Evolutionary conservation across 2,888 invertebrate species (phyloP).

Genomic region (Thymelicus lineola): DNA sequence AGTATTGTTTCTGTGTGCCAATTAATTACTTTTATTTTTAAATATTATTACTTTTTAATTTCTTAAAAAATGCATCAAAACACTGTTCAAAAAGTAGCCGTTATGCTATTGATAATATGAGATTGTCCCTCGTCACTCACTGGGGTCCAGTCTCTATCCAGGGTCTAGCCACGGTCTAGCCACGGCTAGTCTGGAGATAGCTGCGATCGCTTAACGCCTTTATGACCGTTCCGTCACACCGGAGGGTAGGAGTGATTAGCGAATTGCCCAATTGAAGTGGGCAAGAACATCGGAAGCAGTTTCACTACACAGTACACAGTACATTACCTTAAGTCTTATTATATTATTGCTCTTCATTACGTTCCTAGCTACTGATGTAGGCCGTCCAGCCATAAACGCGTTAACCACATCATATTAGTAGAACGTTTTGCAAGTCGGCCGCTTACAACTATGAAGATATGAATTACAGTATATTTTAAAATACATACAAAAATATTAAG

Average conservation of each 20-base stretch:
- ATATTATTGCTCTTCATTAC: slow-evolving; percentile 34
- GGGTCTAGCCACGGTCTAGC: not conserved
- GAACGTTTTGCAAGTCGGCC: slow-evolving; percentile 75
- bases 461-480: slow-evolving; percentile 82
- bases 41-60: slow-evolving; percentile 61
- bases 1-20: slow-evolving; percentile 84
- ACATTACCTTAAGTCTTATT: slow-evolving; percentile 32
- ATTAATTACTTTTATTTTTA: slow-evolving; percentile 74
- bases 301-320: slow-evolving; percentile 35
- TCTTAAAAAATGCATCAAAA: slow-evolving; percentile 83
- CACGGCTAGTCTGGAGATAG: too few species aligned
- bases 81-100: slow-evolving; percentile 83
- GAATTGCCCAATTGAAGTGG: slow-evolving; percentile 36
- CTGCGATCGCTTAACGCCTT: slow-evolving; percentile 42
- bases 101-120: slow-evolving; percentile 79
- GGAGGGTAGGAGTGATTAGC: slow-evolving; percentile 17
- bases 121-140: slow-evolving; percentile 74
- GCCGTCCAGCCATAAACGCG: slow-evolving; percentile 49
- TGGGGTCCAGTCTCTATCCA: slow-evolving; percentile 65
- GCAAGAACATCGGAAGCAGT: slow-evolving; percentile 34
- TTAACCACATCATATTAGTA: slow-evolving; percentile 59
- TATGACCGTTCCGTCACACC: slow-evolving; percentile 43
- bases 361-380: slow-evolving; percentile 16
- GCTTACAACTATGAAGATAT: slow-evolving; percentile 82
- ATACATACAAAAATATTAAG: slow-evolving; percentile 84